Base-by-base conservation (phyloP, 2,797 vertebrate genomes). In the Distichodus sexfasciatus region DNA sequence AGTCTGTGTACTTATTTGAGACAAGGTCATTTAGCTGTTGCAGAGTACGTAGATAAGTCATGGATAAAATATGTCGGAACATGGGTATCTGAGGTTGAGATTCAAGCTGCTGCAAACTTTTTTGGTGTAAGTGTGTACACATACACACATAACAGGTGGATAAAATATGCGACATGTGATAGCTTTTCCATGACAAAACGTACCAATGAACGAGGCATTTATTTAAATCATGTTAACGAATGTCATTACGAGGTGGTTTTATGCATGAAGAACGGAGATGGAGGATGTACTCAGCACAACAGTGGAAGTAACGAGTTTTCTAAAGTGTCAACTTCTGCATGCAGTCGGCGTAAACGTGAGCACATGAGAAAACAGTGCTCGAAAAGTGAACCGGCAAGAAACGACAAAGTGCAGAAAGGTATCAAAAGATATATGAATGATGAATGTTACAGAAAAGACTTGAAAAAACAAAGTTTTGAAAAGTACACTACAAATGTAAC, bases 171-270 rank as follows among this genome's bases (percentile, higher is more conserved):
- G n/a, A n/a, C n/a, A n/a, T 33, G 46, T 36, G n/a, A 21, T 6
- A 15, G 26, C 15, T 3, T 10, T 4, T 0, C 9, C 2, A 4
- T 1, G 4, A 35, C 17, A 11, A 8, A 17, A 1, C 10, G 21
- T 0, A 58, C 14, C 1, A 9, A 50, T 12, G 19, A 43, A 29
- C 33, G n/a, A 10, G 65, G 36, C 1, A 73, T 77, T n/a, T 73
- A 60, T 36, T n/a, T 77, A 10, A 48, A 58, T 9, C 41, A 71
- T 11, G 29, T 11, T 3, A 40, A 38, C 9, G 24, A 47, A 7
- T 33, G 19, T 15, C 15, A 71, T 36, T 73, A 61, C 55, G 71
- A 77, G 43, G 50, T 59, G 21, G 66, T 70, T 0, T 23, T 21
- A 23, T 72, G 69, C 70, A 71, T 70, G 9, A 9, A 66, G 6